Base-by-base conservation (phyloP, 2,113 vertebrate species). In the Carassius auratus region DNA sequence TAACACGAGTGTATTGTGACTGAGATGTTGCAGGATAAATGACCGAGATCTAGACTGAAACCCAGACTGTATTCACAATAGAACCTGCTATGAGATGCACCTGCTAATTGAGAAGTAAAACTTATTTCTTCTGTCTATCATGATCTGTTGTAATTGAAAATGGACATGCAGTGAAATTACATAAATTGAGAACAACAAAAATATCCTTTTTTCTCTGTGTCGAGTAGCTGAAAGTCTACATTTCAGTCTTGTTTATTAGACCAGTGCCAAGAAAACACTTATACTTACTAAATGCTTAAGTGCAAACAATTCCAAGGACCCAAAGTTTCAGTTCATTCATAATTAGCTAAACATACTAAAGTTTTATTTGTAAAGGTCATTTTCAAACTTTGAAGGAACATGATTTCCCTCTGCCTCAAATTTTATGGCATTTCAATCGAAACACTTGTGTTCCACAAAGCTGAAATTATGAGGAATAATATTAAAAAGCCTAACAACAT, bases 401-500 rank as follows among this genome's bases (percentile, higher is more conserved):
- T 21, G 64, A 30, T 33, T 36, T 59, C 23, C 76, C 14, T 42
- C 12, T 38, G 52, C 4, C 2, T 38, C 1, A 14, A 36, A 36
- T 78, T 10, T 61, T 10, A 45, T 10, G 10, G 45, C 9, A 45
- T 45, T 45, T 48, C 2, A 23, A n/a, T 61, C 42, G 12, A 55
- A 57, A 57, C 4, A 9, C 9, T 57, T 21, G 5, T n/a, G 10
- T 36, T 78, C 76, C 52, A 21, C 19, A 61, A 61, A 42, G 17
- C 76, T n/a, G 55, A 61, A 78, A 78, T 78, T 61, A 78, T 78
- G 10, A 61, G 30, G 30, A 78, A 45, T 42, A 8, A 23, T 5
- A 62, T 38, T 45, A 79, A 61, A 79, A 79, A 79, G 76, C 7
- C 33, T 62, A 13, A 62, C 21, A 79, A 45, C 76, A 45, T 14